phyloP scores from a whole-genome alignment of 2,797 vertebrate species.

The Rhyacichthys aspro region DNA sequence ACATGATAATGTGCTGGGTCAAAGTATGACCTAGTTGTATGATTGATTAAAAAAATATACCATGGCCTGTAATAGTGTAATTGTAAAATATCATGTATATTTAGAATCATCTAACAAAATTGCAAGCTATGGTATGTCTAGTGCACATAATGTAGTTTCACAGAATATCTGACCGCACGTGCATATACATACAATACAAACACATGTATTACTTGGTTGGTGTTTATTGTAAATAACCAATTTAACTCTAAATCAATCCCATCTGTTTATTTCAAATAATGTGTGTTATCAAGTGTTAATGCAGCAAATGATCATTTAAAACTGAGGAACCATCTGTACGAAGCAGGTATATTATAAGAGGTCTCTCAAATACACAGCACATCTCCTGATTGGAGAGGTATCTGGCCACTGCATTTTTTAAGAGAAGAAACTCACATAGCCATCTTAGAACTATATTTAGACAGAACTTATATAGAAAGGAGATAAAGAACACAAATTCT shows the following conservation, averaged over 20 bases:
- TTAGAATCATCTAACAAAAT: not conserved
- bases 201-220: conserved; percentile 12
- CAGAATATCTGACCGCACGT: not conserved
- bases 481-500: conserved; percentile 7
- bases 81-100: too few species aligned
- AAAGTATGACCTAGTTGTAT: conserved; percentile 1
- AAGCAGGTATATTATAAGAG: conserved; percentile 27
- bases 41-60: not conserved
- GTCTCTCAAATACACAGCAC: conserved; percentile 17
- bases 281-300: conserved; percentile 26
- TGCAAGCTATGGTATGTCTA: not conserved
- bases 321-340: conserved; percentile 33
- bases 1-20: conserved; percentile 23
- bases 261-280: conserved; percentile 28
- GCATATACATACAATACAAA: conserved; percentile 4
- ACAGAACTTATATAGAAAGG: not conserved
- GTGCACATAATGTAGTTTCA: not conserved
- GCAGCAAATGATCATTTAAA: conserved; percentile 16
- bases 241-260: conserved; percentile 5
- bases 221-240: conserved; percentile 13
- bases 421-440: conserved; percentile 14
- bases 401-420: conserved; percentile 38
- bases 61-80: not conserved
- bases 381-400: conserved; percentile 25
- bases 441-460: conserved; percentile 7